phyloP scores from a whole-genome alignment of 2,113 vertebrate genomes.

The Phyllostomus discolor region DNA sequence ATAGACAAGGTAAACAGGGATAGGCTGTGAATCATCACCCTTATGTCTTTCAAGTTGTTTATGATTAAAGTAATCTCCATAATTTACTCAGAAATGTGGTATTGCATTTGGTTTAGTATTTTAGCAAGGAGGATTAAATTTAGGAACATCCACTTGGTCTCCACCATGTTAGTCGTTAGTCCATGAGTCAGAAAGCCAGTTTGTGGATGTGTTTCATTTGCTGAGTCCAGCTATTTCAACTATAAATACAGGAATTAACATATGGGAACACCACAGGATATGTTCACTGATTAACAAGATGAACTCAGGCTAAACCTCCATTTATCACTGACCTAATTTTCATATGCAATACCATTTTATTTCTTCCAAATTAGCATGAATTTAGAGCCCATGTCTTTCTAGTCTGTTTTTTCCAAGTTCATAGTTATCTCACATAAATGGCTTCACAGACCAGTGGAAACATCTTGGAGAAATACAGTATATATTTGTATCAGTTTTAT shows the following conservation, averaged over 20 bases:
- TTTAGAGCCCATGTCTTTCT: not conserved
- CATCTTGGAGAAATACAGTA: not conserved
- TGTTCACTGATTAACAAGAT: not conserved
- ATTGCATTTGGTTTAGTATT: constrained; percentile 21
- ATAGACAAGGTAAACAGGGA: not conserved
- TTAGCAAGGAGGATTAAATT: not conserved
- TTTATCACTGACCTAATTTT: not conserved
- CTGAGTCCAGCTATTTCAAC: not conserved
- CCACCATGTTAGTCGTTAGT: not conserved
- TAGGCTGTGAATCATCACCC: not conserved
- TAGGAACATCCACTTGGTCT: not conserved
- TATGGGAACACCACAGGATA: not conserved
- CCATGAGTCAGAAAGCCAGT: not conserved
- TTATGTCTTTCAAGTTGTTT: not conserved
- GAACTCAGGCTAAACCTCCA: not conserved
- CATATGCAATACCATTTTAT: not conserved
- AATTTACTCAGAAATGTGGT: not conserved
- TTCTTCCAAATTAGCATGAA: not conserved
- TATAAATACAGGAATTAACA: not conserved
- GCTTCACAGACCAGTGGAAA: not conserved
- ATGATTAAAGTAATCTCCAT: not conserved
- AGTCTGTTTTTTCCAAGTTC: not conserved
- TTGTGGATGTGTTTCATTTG: not conserved
- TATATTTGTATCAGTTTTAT: not conserved
- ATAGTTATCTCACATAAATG: not conserved